These are phyloP conservation scores for Tetramorium simillimum DNA, from an alignment of 1,140 invertebrate genomes.

Conservation along the genomic window DNA sequence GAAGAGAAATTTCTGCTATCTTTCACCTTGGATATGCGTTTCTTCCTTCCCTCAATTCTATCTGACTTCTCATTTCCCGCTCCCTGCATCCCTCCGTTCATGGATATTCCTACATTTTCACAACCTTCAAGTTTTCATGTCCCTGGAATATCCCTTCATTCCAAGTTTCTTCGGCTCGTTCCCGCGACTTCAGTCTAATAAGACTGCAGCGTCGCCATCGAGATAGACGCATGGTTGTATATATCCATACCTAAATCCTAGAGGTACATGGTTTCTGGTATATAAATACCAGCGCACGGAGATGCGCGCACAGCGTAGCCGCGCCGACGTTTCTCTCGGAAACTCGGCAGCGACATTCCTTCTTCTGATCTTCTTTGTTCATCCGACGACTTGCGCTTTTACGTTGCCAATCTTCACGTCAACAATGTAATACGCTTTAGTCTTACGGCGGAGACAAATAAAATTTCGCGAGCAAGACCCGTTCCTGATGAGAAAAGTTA, in stretches of 20 bases:
- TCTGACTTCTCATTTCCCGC: constrained; percentile 42
- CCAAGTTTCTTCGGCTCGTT: constrained; percentile 71
- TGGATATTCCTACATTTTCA: constrained; percentile 81
- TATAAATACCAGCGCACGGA: constrained; percentile 45
- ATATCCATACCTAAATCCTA: constrained; percentile 54
- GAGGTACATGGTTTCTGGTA: constrained; percentile 52
- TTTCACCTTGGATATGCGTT: background rate
- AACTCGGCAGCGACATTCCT: constrained; percentile 63
- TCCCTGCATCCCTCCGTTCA: constrained; percentile 19
- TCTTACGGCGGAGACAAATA: constrained; percentile 58
- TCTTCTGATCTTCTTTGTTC: constrained; percentile 39
- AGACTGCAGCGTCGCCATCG: constrained; percentile 77
- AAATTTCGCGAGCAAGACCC: constrained; percentile 66
- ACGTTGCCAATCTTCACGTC: constrained; percentile 71
- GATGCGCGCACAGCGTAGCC: constrained; percentile 25
- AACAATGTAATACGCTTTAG: constrained; percentile 70
- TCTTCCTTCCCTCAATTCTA: background rate
- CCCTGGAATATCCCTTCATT: constrained; percentile 77
- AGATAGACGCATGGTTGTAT: constrained; percentile 69
- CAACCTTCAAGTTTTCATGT: constrained; percentile 84
- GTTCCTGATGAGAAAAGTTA: constrained; percentile 68
- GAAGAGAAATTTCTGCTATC: constrained; percentile 20
- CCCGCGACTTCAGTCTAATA: constrained; percentile 78
- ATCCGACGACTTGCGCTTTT: constrained; percentile 54
- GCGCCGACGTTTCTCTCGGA: constrained; percentile 40